Percentiles rank a stretch among this genome's conserved stretches.
Evolutionary conservation across 2,888 invertebrate genomes (phyloP).

Genomic region (Pelosia muscerda): DNA sequence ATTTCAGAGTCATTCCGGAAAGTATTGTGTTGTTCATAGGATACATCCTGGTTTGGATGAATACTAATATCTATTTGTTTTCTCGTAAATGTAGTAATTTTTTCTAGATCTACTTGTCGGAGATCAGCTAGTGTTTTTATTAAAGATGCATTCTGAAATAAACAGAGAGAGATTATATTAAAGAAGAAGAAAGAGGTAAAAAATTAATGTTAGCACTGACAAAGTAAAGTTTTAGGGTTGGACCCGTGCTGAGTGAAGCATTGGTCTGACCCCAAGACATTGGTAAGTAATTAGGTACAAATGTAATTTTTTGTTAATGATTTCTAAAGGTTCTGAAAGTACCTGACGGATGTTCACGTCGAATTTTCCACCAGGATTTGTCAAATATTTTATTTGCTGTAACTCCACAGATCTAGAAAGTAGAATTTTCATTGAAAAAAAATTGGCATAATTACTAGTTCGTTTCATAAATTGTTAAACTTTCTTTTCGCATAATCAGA

Average conservation of each 20-base stretch:
- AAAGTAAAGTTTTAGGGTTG: too few relatives aligned
- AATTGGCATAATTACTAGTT: too few relatives aligned
- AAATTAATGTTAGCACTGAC: too few relatives aligned
- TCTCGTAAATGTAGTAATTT: slow-evolving; percentile 61
- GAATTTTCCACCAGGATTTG: slow-evolving; percentile 67
- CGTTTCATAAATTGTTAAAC: too few relatives aligned
- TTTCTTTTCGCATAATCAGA: too few relatives aligned
- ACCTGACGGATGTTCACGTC: slow-evolving; percentile 71
- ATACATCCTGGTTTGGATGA: slow-evolving; percentile 52
- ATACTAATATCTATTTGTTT: slow-evolving; percentile 54
- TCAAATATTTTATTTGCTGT: slow-evolving; percentile 70
- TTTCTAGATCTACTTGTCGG: slow-evolving; percentile 64
- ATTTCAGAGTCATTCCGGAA: slow-evolving; percentile 59
- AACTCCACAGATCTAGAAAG: slow-evolving; percentile 70
- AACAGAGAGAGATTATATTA: neutral
- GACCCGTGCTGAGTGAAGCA: too few relatives aligned
- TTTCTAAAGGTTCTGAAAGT: neutral
- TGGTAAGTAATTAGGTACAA: too few relatives aligned
- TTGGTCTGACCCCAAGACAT: too few relatives aligned
- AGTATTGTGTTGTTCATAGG: slow-evolving; percentile 57
- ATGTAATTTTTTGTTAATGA: too few relatives aligned
- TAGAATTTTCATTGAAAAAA: neutral
- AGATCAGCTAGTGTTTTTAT: slow-evolving; percentile 63
- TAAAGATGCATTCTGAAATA: slow-evolving; percentile 70
- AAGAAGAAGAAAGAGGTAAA: too few relatives aligned